These are phyloP conservation scores for Limosa lapponica DNA, from an alignment of 2,797 vertebrate species.

Conservation along the genomic window DNA sequence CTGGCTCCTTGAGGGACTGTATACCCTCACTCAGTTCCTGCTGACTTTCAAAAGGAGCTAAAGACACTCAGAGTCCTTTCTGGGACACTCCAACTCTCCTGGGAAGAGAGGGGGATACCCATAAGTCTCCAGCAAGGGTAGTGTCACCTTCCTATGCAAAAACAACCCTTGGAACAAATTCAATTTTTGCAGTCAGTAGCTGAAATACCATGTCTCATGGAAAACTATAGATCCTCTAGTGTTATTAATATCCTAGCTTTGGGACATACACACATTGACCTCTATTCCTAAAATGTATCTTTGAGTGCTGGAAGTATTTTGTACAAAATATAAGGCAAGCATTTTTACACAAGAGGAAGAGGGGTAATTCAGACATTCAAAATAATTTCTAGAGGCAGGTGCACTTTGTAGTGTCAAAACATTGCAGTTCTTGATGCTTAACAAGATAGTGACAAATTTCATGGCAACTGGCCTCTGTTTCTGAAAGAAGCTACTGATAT, in stretches of 20 bases:
- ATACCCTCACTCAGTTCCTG: not conserved
- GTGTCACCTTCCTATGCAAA: slow-evolving; percentile 50
- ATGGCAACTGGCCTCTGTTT: not conserved
- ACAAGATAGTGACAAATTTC: not conserved
- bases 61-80: not conserved
- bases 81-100: not conserved
- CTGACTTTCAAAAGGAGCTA: not conserved
- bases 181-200: slow-evolving; percentile 21
- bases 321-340: not conserved
- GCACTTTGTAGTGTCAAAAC: not conserved
- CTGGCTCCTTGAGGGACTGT: not conserved
- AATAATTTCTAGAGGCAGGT: slow-evolving; percentile 19
- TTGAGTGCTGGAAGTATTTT: not conserved
- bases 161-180: slow-evolving; percentile 46
- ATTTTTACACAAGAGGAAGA: not conserved
- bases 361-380: not conserved
- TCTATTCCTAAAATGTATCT: slow-evolving; percentile 33
- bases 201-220: slow-evolving; percentile 24
- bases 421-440: not conserved
- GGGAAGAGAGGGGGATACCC: not conserved
- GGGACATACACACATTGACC: not conserved
- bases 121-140: slow-evolving; percentile 29
- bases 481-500: not conserved
- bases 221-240: slow-evolving; percentile 37
- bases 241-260: slow-evolving; percentile 62